Evolutionary conservation across 2,888 invertebrate genomes (phyloP), one percentile per base, ranked within the genome.

Genomic region (Oscheius sp.): DNA sequence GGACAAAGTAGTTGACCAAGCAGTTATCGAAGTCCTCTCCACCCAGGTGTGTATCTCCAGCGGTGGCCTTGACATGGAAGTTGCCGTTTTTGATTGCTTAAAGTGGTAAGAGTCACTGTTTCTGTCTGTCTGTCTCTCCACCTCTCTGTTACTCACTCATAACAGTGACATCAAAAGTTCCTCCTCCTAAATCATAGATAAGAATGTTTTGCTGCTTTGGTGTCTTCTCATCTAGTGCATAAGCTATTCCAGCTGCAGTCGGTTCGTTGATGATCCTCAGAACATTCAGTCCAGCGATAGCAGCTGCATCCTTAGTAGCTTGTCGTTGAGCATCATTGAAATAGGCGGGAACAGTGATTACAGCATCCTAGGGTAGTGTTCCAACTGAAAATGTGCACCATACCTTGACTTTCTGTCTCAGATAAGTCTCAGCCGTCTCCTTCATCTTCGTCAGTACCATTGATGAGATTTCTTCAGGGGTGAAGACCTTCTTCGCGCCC

Each of bases 301-400:
- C 84, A 62, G 88, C 88, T 35, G 88, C 87, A 74, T 88, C 88
- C 81, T 91, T 91, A 50, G 91, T 91, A 9, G 95, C 93, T 63
- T 81, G 78, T 70, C 98, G 92, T 91, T 99, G 98, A 0, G 97
- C 96, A 90, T 99, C 98, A 89, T 99, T 99, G 91, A 88, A 99
- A 91, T 99, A 99, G 3, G 98, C 98, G 0, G 98, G 99, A 0
- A 99, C 98, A 1, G 99, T 99, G 84, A 99, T 92, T 32, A 99
- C 99, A 0, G 98, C 98, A 90, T 99, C 98, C 91, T 76, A 47
- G 70, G 74, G 29, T n/a, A 33, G n/a, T 42, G 50, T 29, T 42
- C 4, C 42, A 42, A 42, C 10, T 57, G 29, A 29, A 86, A 96
- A 91, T 42, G 42, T 5, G 42, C 88, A 29, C 5, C 55, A 51